Evolutionary conservation across 2,113 vertebrate species (phyloP).

Genomic region (Hippopotamus amphibius): DNA sequence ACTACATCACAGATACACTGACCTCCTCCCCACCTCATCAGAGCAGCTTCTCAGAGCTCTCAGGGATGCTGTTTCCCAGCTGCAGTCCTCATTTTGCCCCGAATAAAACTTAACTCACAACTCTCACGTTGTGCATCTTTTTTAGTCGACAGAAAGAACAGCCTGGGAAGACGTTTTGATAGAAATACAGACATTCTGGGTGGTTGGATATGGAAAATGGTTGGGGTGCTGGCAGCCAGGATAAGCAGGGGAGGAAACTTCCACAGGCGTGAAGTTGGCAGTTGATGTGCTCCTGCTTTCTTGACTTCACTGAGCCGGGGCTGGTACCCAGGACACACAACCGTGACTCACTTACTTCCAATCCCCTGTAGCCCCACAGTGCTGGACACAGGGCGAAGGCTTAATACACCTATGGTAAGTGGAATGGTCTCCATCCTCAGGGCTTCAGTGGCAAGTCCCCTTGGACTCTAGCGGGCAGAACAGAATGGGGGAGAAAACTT

Average conservation of each 20-base stretch:
- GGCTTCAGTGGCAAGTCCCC: background rate
- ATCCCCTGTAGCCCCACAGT: fast-evolving
- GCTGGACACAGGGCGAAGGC: fast-evolving
- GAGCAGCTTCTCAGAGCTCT: background rate
- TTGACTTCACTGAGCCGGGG: background rate
- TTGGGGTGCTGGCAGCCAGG: fast-evolving
- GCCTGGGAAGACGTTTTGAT: fast-evolving
- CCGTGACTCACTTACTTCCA: fast-evolving
- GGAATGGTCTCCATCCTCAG: background rate
- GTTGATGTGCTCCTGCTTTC: fast-evolving
- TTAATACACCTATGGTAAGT: fast-evolving
- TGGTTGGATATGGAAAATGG: fast-evolving
- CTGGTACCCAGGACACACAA: background rate
- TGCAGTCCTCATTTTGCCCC: background rate
- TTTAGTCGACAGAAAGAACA: background rate
- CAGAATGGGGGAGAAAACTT: background rate
- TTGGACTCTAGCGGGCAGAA: background rate
- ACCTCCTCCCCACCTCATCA: background rate
- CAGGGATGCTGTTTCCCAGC: background rate
- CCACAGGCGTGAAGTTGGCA: fast-evolving
- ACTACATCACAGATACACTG: fast-evolving
- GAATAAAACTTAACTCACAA: background rate
- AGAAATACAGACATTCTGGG: fast-evolving
- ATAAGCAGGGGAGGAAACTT: fast-evolving
- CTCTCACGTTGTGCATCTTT: background rate